phyloP scores from a whole-genome alignment of 2,113 vertebrate genomes.

The Scomber japonicus region DNA sequence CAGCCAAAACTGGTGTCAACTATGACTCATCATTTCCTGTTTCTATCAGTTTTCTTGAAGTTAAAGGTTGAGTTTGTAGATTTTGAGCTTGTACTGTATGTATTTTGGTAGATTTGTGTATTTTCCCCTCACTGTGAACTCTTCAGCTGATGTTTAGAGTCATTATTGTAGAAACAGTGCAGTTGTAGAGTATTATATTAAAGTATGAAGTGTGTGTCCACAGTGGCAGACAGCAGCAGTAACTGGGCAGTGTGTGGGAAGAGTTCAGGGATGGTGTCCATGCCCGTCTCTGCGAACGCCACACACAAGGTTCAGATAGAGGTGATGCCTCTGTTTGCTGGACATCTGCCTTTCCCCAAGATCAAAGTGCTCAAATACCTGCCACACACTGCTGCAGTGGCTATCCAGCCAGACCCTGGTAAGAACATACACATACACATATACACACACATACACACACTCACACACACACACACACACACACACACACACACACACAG shows the following conservation, averaged over 20 bases:
- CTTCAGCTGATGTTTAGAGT: too few species aligned
- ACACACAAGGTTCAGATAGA: slow-evolving; percentile 96
- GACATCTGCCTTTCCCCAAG: slow-evolving; percentile 93
- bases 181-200: too few species aligned
- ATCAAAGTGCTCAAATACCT: slow-evolving; percentile 95
- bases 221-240: slow-evolving; percentile 98
- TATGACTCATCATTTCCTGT: too few species aligned
- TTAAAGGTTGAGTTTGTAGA: too few species aligned
- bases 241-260: slow-evolving; percentile 99
- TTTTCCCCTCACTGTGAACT: too few species aligned
- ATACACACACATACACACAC: not conserved
- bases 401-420: slow-evolving; percentile 93
- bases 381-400: slow-evolving; percentile 90
- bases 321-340: slow-evolving; percentile 96
- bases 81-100: too few species aligned
- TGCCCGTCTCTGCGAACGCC: slow-evolving; percentile 89
- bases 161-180: too few species aligned
- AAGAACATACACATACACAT: slow-evolving; percentile 28
- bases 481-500: not conserved
- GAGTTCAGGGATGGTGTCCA: slow-evolving; percentile 94
- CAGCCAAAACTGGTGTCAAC: too few species aligned
- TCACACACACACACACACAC: too few species aligned
- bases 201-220: slow-evolving; percentile 22
- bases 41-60: too few species aligned
- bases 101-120: too few species aligned